These are phyloP conservation scores for Glaucopsyche alexis DNA, from an alignment of 2,888 invertebrate genomes.

Conservation along the genomic window DNA sequence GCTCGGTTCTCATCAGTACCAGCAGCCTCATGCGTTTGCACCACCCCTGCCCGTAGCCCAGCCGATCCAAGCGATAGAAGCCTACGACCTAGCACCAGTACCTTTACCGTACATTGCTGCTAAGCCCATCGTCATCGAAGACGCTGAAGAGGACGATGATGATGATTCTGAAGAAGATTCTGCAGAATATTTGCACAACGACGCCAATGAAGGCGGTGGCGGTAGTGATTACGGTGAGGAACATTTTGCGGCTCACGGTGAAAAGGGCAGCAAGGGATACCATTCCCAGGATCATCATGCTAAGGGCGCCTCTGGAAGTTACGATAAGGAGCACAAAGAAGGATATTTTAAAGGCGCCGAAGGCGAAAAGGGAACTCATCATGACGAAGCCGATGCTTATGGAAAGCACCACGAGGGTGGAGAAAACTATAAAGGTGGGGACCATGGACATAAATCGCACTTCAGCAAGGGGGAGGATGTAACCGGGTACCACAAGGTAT, in stretches of 20 bases:
- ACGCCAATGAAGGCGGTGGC: conserved; percentile 58
- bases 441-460: conserved; percentile 79
- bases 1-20: conserved; percentile 59
- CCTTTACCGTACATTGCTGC: conserved; percentile 65
- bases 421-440: conserved; percentile 77
- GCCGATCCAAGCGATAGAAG: conserved; percentile 53
- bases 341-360: conserved; percentile 75
- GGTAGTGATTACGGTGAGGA: conserved; percentile 72
- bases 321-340: conserved; percentile 75
- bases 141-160: conserved; percentile 59
- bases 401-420: conserved; percentile 77
- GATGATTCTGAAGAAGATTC: conserved; percentile 47
- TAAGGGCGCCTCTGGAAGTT: conserved; percentile 78
- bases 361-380: conserved; percentile 77
- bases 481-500: conserved; percentile 86
- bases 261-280: conserved; percentile 79
- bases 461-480: conserved; percentile 85
- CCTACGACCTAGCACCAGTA: conserved; percentile 57
- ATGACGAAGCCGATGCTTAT: conserved; percentile 76
- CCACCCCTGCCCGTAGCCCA: conserved; percentile 54
- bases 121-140: conserved; percentile 56
- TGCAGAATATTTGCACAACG: conserved; percentile 42
- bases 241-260: conserved; percentile 74
- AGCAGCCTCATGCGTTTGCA: conserved; percentile 56
- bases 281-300: conserved; percentile 74